Evolutionary conservation across 2,797 vertebrate genomes (phyloP).

Genomic region (Anguilla obscura): DNA sequence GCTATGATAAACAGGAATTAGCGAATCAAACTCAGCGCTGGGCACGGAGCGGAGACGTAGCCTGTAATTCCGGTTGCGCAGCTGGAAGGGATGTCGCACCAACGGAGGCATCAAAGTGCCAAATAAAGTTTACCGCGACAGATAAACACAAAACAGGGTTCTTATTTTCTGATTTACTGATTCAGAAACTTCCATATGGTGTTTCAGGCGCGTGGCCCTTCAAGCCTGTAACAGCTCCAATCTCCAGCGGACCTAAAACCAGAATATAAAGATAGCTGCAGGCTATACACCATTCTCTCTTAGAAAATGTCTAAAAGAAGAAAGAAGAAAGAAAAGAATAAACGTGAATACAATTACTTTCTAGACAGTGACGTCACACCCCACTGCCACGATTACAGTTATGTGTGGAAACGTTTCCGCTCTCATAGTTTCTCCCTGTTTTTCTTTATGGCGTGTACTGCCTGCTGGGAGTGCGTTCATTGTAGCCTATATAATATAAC

Average conservation of each 20-base stretch:
- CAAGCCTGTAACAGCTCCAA: background rate
- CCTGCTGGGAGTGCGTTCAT: too few species aligned
- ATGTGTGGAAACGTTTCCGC: background rate
- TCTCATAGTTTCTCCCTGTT: background rate
- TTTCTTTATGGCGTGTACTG: background rate
- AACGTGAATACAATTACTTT: background rate
- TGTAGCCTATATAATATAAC: background rate
- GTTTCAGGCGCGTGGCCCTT: background rate
- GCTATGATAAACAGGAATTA: slow-evolving; percentile 40
- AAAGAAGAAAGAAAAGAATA: background rate
- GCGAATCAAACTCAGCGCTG: slow-evolving; percentile 28
- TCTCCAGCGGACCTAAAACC: background rate
- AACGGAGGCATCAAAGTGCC: background rate
- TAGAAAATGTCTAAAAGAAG: background rate
- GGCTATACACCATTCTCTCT: background rate
- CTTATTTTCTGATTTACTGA: slow-evolving; percentile 21
- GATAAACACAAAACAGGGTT: background rate
- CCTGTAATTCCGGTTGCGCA: background rate
- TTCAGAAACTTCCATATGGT: background rate
- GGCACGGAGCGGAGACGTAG: slow-evolving; percentile 8
- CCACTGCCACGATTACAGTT: background rate
- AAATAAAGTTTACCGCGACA: background rate
- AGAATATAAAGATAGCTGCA: background rate
- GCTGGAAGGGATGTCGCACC: background rate
- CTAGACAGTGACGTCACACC: background rate